Base-by-base conservation (phyloP, 2,113 vertebrate species). In the Aldabrachelys gigantea region DNA sequence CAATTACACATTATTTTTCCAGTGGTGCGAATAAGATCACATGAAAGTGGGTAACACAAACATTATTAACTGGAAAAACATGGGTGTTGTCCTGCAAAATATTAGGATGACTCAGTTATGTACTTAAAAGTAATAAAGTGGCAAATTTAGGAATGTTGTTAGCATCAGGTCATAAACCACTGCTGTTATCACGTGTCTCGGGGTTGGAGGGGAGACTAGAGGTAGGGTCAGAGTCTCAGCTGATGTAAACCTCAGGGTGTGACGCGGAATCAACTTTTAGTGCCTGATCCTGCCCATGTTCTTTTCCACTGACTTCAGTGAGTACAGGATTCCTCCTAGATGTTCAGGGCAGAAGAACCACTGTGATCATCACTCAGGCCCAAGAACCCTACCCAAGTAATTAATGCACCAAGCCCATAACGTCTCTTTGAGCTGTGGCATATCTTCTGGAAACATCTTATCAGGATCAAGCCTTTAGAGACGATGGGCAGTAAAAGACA, bases 21-120 rank as follows among this genome's bases (percentile, higher is more conserved):
- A 76, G 80, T 54, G 80, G 79, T 82, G 88, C 88, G 81, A 90
- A 90, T 88, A 91, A 38, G 25, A 56, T 6, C 54, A 93, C 65
- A 75, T 88, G 84, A 49, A 56, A 79, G 27, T 19, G 27, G 31
- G 16, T 27, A 87, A 59, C n/a, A 41, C 5, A 93, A 93, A 80
- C 59, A 3, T 1, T n/a, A 69, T 85, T 78, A 47, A 78, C 12
- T 72, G 10, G 56, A 62, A 93, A 94, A 95, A 87, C 69, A 24
- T 2, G 83, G 87, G 69, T 89, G 78, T 62, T 90, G 22, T 72
- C 83, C 87, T 4, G 2, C 11, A 62, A 53, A 31, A 25, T 35
- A 56, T 91, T 85, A 84, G 69, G 24, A 93, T 84, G 83, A 84
- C 53, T 94, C 82, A 69, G 83, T 85, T 65, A 41, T 10, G 65